Evolutionary conservation across 1,140 invertebrate genomes (phyloP), one percentile per base, ranked within the genome.

Genomic region (Drosophila littoralis): DNA sequence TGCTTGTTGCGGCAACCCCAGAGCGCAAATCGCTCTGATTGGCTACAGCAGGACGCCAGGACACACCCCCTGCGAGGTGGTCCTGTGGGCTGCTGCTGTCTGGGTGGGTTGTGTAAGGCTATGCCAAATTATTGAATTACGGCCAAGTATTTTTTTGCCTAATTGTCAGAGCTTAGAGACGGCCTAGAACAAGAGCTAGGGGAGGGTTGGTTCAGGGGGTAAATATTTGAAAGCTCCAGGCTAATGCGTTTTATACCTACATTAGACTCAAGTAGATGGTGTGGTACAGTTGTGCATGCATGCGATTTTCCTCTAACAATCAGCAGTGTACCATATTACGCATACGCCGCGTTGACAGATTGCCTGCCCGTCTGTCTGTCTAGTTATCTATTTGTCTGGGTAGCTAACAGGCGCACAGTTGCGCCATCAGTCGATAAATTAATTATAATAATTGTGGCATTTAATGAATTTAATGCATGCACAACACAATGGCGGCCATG

Each of bases 371-470:
- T 17, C 17, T n/a, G 28, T 42, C 35, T 48, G 6, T 7, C 52
- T 36, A 38, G 15, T 13, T 52, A 38, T 10, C 50, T 58, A 66
- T 50, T 46, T 43, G 69, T 61, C 45, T 46, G 28, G 46, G 51
- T 33, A 54, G 51, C 6, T 6, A 42, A 42, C 40, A n/a, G 22
- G 45, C 61, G 57, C 61, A 28, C 60, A 48, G 33, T 61, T 43
- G 60, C 61, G 32, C 55, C 74, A 67, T 82, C 75, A 76, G 79
- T 79, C 81, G 76, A 90, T 91, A 91, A 92, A 86, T 92, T 91
- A 91, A 92, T 92, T 92, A 91, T 79, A 92, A 92, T 92, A 91
- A 92, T 92, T 92, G 91, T 91, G 91, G 91, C 76, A 92, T 92
- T 91, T 91, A 92, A 91, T 81, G 84, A 76, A 91, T 81, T 89